phyloP scores from a whole-genome alignment of 2,113 vertebrate genomes.

The Melanostigma gelatinosum region DNA sequence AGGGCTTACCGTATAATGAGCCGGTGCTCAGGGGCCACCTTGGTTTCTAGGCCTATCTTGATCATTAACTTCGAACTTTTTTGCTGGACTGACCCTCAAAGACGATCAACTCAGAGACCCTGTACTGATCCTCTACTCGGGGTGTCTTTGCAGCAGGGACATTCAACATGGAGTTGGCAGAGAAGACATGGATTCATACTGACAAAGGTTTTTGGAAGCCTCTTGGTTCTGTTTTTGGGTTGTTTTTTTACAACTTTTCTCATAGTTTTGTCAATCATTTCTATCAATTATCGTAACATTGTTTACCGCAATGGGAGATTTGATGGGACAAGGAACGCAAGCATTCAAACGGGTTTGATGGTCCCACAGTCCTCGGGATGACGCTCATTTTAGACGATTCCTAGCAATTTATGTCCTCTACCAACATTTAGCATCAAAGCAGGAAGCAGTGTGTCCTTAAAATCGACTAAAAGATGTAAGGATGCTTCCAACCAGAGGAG shows the following conservation, averaged over 20 bases:
- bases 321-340: not conserved
- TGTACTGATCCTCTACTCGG: not conserved
- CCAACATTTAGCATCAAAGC: not conserved
- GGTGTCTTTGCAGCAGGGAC: not conserved
- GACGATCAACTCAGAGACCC: not conserved
- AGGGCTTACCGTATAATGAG: conserved; percentile 3
- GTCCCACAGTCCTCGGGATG: not conserved
- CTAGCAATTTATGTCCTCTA: too few species aligned
- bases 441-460: not conserved
- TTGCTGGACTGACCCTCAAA: not conserved
- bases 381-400: not conserved
- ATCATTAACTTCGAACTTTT: conserved; percentile 4
- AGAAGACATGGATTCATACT: not conserved
- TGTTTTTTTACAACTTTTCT: not conserved
- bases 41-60: not conserved
- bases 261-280: not conserved
- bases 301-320: not conserved
- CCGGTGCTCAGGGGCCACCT: not conserved
- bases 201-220: not conserved
- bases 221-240: not conserved
- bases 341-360: not conserved
- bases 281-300: not conserved
- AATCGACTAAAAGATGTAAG: not conserved
- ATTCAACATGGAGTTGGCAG: too few species aligned
- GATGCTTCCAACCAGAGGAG: not conserved